Conservation (phyloP, 2,888 invertebrate genomes). For the Sphaeridia pumilis region DNA sequence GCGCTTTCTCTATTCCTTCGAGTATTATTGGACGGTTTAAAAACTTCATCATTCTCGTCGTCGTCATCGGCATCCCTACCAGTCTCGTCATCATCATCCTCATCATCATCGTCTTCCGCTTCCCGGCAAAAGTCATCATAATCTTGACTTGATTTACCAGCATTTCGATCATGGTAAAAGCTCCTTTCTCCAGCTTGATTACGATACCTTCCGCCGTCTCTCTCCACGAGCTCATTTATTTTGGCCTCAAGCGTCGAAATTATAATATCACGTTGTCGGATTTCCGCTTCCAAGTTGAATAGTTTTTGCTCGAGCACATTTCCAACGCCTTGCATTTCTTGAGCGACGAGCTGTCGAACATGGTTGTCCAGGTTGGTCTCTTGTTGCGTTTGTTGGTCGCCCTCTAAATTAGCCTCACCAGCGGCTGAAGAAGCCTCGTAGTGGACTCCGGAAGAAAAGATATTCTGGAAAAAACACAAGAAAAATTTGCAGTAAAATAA, state of each 20-base stretch:
- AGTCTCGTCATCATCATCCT: slow-evolving; percentile 28
- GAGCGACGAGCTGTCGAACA: slow-evolving; percentile 24
- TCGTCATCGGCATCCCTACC: slow-evolving; percentile 39
- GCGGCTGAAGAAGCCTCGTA: no score
- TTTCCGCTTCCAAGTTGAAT: slow-evolving; percentile 63
- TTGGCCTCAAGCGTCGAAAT: slow-evolving; percentile 63
- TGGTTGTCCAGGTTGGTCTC: no score
- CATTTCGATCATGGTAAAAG: no score
- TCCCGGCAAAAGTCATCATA: no score
- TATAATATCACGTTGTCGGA: slow-evolving; percentile 66
- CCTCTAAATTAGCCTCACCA: no score
- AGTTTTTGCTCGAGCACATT: slow-evolving; percentile 48
- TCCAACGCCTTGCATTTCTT: slow-evolving; percentile 28
- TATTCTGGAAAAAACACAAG: no score
- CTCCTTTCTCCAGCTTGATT: no score
- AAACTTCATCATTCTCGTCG: slow-evolving; percentile 37
- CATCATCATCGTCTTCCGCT: slow-evolving; percentile 16
- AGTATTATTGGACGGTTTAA: slow-evolving; percentile 20
- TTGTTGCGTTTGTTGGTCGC: no score
- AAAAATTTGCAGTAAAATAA: no score
- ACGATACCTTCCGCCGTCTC: no score
- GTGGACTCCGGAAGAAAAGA: no score
- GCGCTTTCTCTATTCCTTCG: background rate
- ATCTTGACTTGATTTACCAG: no score
- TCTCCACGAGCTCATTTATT: slow-evolving; percentile 46